phyloP scores from a whole-genome alignment of 2,888 invertebrate genomes.

The Drosophila nigricruria region DNA sequence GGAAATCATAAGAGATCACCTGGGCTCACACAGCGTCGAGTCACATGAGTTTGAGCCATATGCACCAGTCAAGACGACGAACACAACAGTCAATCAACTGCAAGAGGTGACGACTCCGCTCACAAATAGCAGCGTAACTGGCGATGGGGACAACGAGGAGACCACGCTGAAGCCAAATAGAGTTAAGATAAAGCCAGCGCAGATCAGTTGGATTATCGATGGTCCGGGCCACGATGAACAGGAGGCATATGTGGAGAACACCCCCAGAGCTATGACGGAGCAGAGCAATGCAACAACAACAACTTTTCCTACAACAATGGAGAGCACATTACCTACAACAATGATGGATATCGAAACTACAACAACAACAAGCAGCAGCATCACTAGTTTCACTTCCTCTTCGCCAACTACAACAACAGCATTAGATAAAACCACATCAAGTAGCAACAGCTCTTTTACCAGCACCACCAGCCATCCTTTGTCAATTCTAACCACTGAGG shows the following conservation, averaged over 20 bases:
- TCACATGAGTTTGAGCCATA: slow-evolving; percentile 40
- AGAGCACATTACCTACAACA: slow-evolving; percentile 5
- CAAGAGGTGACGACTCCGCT: slow-evolving; percentile 28
- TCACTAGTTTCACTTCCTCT: background rate
- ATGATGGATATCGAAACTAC: background rate
- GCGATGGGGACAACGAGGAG: slow-evolving; percentile 11
- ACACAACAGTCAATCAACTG: slow-evolving; percentile 8
- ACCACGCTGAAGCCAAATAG: slow-evolving; percentile 43
- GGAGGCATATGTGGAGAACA: slow-evolving; percentile 54
- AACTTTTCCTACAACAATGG: slow-evolving; percentile 5
- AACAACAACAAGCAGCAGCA: background rate
- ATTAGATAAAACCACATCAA: background rate
- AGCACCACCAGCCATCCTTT: background rate
- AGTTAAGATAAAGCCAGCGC: slow-evolving; percentile 64
- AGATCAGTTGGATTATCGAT: slow-evolving; percentile 82
- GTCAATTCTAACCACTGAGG: slow-evolving; percentile 20
- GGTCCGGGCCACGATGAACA: slow-evolving; percentile 69
- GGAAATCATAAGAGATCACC: slow-evolving; percentile 74
- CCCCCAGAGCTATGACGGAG: slow-evolving; percentile 33
- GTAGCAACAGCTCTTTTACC: background rate
- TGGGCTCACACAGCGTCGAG: slow-evolving; percentile 54
- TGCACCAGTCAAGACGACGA: slow-evolving; percentile 8
- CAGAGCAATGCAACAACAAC: slow-evolving; percentile 16
- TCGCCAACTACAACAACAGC: background rate
- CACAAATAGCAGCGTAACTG: slow-evolving; percentile 16